phyloP scores from a whole-genome alignment of 2,113 vertebrate genomes.

The Thunnus thynnus region DNA sequence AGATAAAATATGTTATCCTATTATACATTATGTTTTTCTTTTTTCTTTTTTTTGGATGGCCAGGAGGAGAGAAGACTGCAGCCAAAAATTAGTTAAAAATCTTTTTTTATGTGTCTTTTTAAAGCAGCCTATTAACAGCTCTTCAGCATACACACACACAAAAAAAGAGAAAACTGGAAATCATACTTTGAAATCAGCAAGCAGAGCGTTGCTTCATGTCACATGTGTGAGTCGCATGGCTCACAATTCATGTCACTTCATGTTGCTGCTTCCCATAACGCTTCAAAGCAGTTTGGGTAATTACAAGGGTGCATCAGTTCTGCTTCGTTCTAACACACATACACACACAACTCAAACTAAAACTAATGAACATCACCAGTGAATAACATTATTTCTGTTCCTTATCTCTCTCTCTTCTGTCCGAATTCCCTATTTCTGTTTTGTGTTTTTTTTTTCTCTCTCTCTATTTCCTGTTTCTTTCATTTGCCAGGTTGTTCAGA shows the following conservation, averaged over 20 bases:
- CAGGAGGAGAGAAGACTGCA: neutral
- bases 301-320: slow-evolving; percentile 45
- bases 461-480: slow-evolving; percentile 35
- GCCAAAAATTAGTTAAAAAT: neutral
- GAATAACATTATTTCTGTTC: slow-evolving; percentile 40
- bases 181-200: slow-evolving; percentile 39
- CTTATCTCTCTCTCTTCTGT: neutral
- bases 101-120: neutral
- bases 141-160: too few species aligned
- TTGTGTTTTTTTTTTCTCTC: slow-evolving; percentile 3
- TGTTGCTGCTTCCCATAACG: slow-evolving; percentile 28
- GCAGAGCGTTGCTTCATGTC: slow-evolving; percentile 4
- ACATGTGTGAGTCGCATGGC: slow-evolving; percentile 36
- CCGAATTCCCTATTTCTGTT: neutral
- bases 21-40: neutral
- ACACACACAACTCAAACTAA: slow-evolving; percentile 25
- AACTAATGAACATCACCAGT: slow-evolving; percentile 47
- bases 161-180: neutral
- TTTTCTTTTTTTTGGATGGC: neutral
- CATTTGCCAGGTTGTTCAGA: slow-evolving; percentile 24
- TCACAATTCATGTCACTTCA: slow-evolving; percentile 44
- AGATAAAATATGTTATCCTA: neutral
- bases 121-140: slow-evolving; percentile 24
- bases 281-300: slow-evolving; percentile 49
- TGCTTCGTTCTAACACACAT: neutral